Evolutionary conservation across 2,797 vertebrate genomes (phyloP), one percentile per base, ranked within the genome.

Genomic region (Holocentrus rufus): DNA sequence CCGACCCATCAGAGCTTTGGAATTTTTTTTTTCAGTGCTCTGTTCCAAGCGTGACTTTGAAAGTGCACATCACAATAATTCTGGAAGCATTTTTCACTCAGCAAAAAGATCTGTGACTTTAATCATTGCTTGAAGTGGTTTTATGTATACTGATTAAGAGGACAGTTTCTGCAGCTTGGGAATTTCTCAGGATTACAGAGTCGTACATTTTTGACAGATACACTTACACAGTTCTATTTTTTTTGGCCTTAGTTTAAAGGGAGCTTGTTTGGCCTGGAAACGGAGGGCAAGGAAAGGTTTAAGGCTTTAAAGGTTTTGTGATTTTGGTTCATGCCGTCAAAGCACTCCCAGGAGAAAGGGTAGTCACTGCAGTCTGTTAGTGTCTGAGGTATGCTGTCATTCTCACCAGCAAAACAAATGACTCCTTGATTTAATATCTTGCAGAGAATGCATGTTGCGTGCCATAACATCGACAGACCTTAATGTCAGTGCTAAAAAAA

Each of bases 81-180:
- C 66, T 83, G 75, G 57, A 77, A 59, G 68, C 53, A 64, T 73
- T 74, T 69, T 72, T 67, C 42, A 47, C 56, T 61, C 7, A 7
- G 30, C 57, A 30, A 74, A 44, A 68, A 73, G 46, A 75, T n/a
- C 14, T 34, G 68, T 73, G 65, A 84, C 65, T 11, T 39, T 61
- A n/a, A 18, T 44, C 59, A 53, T 55, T 11, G 55, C 30, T 81
- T 83, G 61, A 86, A 85, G 79, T 80, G 80, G 80, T 74, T 81
- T 74, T 44, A 49, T 27, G 54, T 59, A 5, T 18, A 10, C 76
- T 83, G 84, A 82, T 70, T 69, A 76, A 82, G 64, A 78, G 27
- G 59, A 67, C 4, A 2, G 82, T 79, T 73, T 65, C 69, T 61
- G 59, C 55, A 68, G 65, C 56, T 64, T 69, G 34, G 73, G 74